phyloP scores from a whole-genome alignment of 2,113 vertebrate genomes.

The Pedetes capensis region DNA sequence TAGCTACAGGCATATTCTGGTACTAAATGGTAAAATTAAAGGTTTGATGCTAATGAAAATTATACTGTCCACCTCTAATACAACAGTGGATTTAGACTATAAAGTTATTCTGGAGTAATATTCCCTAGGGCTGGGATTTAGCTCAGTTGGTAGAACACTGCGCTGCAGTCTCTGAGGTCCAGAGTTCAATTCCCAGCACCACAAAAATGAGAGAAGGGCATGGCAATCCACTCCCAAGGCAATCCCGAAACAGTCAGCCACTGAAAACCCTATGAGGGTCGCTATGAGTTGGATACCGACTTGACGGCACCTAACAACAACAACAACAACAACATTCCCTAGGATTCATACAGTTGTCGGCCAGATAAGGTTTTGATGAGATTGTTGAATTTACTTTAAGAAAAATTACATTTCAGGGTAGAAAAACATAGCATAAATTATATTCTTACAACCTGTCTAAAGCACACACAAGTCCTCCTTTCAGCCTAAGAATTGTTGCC shows the following conservation, averaged over 20 bases:
- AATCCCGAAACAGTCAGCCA: too few relatives aligned
- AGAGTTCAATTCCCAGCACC: too few relatives aligned
- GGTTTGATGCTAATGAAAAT: background rate
- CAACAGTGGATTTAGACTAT: background rate
- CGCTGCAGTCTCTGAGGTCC: too few relatives aligned
- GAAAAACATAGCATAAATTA: background rate
- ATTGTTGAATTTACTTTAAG: background rate
- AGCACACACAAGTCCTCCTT: background rate
- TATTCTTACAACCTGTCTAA: background rate
- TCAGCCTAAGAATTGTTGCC: background rate
- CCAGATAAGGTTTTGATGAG: background rate
- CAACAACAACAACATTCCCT: too few relatives aligned
- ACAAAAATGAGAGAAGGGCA: too few relatives aligned
- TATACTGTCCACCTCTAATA: background rate
- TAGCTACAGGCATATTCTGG: background rate
- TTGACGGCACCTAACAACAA: too few relatives aligned
- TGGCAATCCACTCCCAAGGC: too few relatives aligned
- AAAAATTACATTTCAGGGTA: background rate
- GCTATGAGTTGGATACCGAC: too few relatives aligned
- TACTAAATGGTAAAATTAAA: background rate
- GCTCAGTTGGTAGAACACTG: too few relatives aligned
- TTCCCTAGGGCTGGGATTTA: too few relatives aligned
- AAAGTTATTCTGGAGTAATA: background rate
- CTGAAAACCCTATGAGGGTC: too few relatives aligned
- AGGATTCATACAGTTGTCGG: background rate